Conservation (phyloP, 1,140 invertebrate genomes). For the Odontomachus brunneus region DNA sequence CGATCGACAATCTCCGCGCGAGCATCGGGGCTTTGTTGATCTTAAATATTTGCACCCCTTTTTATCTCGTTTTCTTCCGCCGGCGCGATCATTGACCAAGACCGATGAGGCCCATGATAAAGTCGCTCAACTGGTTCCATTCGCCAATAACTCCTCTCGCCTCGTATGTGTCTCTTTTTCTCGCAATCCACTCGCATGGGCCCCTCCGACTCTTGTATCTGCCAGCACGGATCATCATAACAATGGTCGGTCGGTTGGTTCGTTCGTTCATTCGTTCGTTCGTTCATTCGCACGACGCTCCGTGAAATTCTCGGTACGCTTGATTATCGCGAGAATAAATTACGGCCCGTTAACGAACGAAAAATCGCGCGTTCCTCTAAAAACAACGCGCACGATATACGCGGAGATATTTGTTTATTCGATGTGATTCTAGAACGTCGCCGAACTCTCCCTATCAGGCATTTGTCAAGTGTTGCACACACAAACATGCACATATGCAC, state of each 20-base stretch:
- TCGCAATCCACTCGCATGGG: slow-evolving; percentile 19
- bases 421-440: background rate
- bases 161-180: slow-evolving; percentile 34
- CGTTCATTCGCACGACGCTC: background rate
- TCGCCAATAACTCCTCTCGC: slow-evolving; percentile 43
- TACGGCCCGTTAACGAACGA: slow-evolving; percentile 37
- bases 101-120: slow-evolving; percentile 63
- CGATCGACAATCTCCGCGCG: background rate
- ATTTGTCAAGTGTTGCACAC: slow-evolving; percentile 19
- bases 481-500: background rate
- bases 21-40: slow-evolving; percentile 9
- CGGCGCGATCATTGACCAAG: slow-evolving; percentile 55
- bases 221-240: slow-evolving; percentile 41
- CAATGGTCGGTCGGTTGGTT: slow-evolving; percentile 15
- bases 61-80: slow-evolving; percentile 18
- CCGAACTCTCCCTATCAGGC: background rate
- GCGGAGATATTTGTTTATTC: slow-evolving; percentile 15
- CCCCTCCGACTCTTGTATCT: slow-evolving; percentile 42
- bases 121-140: slow-evolving; percentile 68
- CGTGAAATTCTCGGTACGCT: slow-evolving; percentile 46
- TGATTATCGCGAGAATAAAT: slow-evolving; percentile 49
- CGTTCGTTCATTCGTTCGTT: no score
- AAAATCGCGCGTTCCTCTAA: slow-evolving; percentile 35
- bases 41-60: slow-evolving; percentile 10
- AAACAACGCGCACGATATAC: slow-evolving; percentile 21